Base-by-base conservation (phyloP, 2,113 vertebrate species). In the Podarcis raffonei region DNA sequence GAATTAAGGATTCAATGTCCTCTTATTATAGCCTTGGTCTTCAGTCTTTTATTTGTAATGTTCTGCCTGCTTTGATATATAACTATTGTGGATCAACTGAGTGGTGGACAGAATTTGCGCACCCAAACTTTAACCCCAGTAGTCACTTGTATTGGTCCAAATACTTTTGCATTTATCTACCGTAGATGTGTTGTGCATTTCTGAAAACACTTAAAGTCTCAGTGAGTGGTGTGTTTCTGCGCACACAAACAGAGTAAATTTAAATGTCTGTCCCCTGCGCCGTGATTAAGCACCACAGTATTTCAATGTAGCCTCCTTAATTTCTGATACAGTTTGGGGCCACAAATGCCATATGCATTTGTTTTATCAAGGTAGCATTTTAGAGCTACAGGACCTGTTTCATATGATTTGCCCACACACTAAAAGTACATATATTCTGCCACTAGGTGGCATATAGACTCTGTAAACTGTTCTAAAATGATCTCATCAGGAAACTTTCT, bases 371-470 rank as follows among this genome's bases (percentile, higher is more conserved):
- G 11, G 30, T 16, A 1, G 27, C n/a, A 79, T 9, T 11, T 57
- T 76, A 3, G 30, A 16, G 8, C 3, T 12, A 57, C 3, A 32
- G 7, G 2, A 9, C 6, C 9, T 12, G 1, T 42, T 69, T 83
- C 75, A 25, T 37, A 76, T n/a, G 62, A 48, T 37, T 81, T 11
- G 0, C 3, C 11, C 27, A 8, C 4, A 69, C 6, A 57, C 22
- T 39, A 13, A 69, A 84, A 87, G 25, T 65, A 83, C 84, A 84
- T 62, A 15, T 15, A 16, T 72, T 5, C n/a, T 11, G 2, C 91
- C 97, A 92, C 95, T 91, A 95, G 96, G 94, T 42, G 95, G 74
- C 78, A 92, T 90, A 83, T 93, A 86, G n/a, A 91, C 82, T 30
- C 95, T 95, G 92, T 57, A 48, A 0, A 89, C 65, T 0, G 18